phyloP scores from a whole-genome alignment of 2,888 invertebrate genomes.

The Caenorhabditis afra region DNA sequence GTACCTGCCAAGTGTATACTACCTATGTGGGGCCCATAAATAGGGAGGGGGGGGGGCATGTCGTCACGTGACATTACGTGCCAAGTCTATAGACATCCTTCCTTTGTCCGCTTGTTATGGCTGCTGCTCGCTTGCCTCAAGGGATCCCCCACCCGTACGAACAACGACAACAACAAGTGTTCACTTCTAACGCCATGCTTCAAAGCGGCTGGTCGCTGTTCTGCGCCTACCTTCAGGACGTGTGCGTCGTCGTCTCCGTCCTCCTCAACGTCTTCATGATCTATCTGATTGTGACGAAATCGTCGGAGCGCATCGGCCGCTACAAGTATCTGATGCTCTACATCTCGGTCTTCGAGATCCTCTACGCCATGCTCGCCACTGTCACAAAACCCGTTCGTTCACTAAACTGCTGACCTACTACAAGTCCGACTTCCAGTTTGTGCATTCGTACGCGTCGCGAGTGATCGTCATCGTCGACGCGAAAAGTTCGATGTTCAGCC shows the following conservation, averaged over 20 bases:
- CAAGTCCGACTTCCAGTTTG: no score
- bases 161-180: no score
- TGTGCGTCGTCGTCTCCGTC: slow-evolving; percentile 20
- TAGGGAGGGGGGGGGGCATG: no score
- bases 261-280: slow-evolving; percentile 20
- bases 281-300: slow-evolving; percentile 18
- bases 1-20: no score
- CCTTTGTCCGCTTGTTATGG: no score
- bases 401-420: background rate
- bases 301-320: slow-evolving; percentile 31
- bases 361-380: slow-evolving; percentile 12
- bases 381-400: slow-evolving; percentile 23
- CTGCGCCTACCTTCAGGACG: slow-evolving; percentile 30
- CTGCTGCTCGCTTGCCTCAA: no score
- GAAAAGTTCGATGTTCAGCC: slow-evolving; percentile 23
- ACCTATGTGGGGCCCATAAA: no score
- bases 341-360: slow-evolving; percentile 29
- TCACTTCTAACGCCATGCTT: no score
- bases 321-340: slow-evolving; percentile 39
- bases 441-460: slow-evolving; percentile 27
- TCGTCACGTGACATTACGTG: no score
- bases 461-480: slow-evolving; percentile 39
- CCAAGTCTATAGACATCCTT: no score
- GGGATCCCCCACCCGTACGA: no score
- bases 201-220: slow-evolving; percentile 37